These are phyloP conservation scores for Calliopsis andreniformis DNA, from an alignment of 1,140 invertebrate species.

Conservation along the genomic window DNA sequence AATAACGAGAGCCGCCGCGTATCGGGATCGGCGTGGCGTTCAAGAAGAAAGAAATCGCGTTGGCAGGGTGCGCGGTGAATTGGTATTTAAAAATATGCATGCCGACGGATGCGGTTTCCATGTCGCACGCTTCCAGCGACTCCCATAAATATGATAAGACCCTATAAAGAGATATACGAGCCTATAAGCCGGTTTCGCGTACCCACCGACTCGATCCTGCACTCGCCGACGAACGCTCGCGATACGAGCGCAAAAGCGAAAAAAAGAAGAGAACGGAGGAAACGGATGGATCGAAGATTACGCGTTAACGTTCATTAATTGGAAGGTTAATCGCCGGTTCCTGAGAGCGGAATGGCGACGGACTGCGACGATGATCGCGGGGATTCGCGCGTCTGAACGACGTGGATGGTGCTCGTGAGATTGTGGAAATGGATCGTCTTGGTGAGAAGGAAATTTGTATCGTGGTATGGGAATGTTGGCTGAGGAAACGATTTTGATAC, in stretches of 20 bases:
- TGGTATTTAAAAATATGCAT: conserved; percentile 77
- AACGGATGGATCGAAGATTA: conserved; percentile 31
- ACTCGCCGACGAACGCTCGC: conserved; percentile 1
- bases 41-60: conserved; percentile 31
- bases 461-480: too few species aligned
- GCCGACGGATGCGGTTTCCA: conserved; percentile 73
- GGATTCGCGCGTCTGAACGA: not conserved
- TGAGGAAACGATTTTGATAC: too few species aligned
- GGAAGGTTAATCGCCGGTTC: conserved; percentile 41
- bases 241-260: not conserved
- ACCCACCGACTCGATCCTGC: conserved; percentile 30
- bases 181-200: conserved; percentile 61
- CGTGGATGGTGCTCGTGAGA: too few species aligned
- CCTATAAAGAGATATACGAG: conserved; percentile 70
- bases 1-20: not conserved
- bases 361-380: not conserved
- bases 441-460: too few species aligned
- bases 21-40: conserved; percentile 23
- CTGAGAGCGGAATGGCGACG: too few species aligned
- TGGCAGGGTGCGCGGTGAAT: conserved; percentile 47
- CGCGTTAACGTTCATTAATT: conserved; percentile 62
- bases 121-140: conserved; percentile 69
- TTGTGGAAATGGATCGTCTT: too few species aligned
- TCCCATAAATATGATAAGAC: conserved; percentile 76
- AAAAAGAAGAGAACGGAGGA: not conserved